Conservation (phyloP, 2,113 vertebrate genomes). For the Eolophus roseicapilla region DNA sequence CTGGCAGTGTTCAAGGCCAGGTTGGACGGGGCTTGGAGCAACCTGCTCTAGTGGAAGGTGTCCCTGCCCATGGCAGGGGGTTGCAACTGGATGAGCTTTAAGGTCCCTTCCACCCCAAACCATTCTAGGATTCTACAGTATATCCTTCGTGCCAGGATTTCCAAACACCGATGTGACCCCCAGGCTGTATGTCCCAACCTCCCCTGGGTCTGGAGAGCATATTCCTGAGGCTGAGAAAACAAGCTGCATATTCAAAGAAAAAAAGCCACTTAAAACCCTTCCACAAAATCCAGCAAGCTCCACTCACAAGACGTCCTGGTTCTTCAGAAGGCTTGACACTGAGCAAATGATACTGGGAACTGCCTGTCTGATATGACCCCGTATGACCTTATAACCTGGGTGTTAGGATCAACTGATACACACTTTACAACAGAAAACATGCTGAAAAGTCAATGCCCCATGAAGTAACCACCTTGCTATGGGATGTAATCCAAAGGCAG, state of each 20-base stretch:
- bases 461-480: rapidly evolving
- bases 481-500: rapidly evolving
- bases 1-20: background rate
- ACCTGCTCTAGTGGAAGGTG: background rate
- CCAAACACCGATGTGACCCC: rapidly evolving
- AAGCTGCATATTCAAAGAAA: background rate
- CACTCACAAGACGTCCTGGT: no score
- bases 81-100: background rate
- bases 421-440: rapidly evolving
- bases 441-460: rapidly evolving
- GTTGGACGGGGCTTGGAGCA: background rate
- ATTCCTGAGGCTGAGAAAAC: background rate
- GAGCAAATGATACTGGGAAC: rapidly evolving
- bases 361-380: background rate
- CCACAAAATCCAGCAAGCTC: background rate
- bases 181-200: background rate
- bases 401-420: no score
- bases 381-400: background rate
- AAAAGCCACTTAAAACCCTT: background rate
- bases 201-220: background rate
- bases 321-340: rapidly evolving
- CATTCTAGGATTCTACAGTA: background rate
- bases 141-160: background rate
- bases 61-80: background rate
- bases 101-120: background rate